Evolutionary conservation across 2,888 invertebrate genomes (phyloP).

Genomic region (Mesoligia furuncula): DNA sequence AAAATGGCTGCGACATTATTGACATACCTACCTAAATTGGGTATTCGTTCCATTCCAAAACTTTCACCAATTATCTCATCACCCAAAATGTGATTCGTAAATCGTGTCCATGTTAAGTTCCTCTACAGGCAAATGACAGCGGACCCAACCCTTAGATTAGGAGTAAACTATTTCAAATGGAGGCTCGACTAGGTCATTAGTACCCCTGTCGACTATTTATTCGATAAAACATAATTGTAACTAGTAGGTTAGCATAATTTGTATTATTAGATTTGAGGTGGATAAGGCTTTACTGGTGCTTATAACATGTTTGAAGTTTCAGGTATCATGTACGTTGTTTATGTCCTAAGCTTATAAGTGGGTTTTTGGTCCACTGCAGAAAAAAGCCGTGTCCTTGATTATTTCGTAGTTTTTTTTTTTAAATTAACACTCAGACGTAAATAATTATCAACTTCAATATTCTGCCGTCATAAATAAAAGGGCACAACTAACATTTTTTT

Average conservation of each 20-base stretch:
- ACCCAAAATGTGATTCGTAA: conserved; percentile 28
- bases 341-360: neutral
- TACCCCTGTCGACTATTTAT: conserved; percentile 30
- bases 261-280: conserved; percentile 31
- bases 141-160: conserved; percentile 35
- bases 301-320: neutral
- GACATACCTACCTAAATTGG: neutral
- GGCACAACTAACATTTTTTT: too few relatives aligned
- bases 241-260: conserved; percentile 19
- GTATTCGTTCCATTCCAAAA: neutral
- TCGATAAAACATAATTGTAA: conserved; percentile 42
- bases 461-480: too few relatives aligned
- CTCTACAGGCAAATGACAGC: conserved; percentile 36
- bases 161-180: conserved; percentile 48
- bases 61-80: conserved; percentile 12
- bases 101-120: conserved; percentile 24
- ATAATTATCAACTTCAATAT: neutral
- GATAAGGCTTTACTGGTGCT: neutral
- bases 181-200: conserved; percentile 42
- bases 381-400: neutral
- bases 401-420: neutral
- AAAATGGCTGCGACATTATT: neutral
- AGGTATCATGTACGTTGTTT: neutral
- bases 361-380: neutral
- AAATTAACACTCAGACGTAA: neutral